Base-by-base conservation (phyloP, 1,140 invertebrate species). In the Gryllus bimaculatus region DNA sequence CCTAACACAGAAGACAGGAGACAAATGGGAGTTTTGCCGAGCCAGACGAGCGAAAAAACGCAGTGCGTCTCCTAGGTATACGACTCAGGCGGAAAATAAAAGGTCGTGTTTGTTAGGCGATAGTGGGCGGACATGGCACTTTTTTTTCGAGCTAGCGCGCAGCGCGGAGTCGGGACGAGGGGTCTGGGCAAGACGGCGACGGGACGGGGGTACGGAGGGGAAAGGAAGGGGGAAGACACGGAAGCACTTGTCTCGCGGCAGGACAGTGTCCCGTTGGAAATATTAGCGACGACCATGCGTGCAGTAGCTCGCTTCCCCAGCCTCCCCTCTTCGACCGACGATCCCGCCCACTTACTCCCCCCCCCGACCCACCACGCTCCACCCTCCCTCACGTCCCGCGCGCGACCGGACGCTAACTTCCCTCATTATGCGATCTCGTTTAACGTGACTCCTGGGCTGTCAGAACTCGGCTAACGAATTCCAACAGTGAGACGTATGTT, bases 341-440 rank as follows among this genome's bases (percentile, higher is more conserved):
- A 7, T 13, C 54, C 18, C 54, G 54, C 54, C 54, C 54, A 18
- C 18, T 7, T 18, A 54, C 54, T 13, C 18, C 54, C 54, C 18
- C 0, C 54, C 18, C 54, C 54, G 10, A 0, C 54, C 54, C 1
- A 13, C 54, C 54, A 0, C 54, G 7, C 54, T 1, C 18, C 54
- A 66, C 54, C 54, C 54, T 5, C 5, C 26, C 26, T 39, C 26
- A 39, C 26, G 26, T 39, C 26, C 26, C 54, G 54, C 54, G 54
- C 54, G 54, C 54, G 54, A 66, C 54, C 54, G 54, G 54, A 66
- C 54, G 54, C 54, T 66, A 66, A 66, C 54, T 66, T 66, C 54
- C 54, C 54, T 66, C 54, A 66, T 66, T 66, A 66, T 1, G 2
- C 2, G 54, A 66, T 66, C 54, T 66, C 54, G 54, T 66, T n/a